Conservation (phyloP, 1,140 invertebrate genomes). For the Condylostylus longicornis region DNA sequence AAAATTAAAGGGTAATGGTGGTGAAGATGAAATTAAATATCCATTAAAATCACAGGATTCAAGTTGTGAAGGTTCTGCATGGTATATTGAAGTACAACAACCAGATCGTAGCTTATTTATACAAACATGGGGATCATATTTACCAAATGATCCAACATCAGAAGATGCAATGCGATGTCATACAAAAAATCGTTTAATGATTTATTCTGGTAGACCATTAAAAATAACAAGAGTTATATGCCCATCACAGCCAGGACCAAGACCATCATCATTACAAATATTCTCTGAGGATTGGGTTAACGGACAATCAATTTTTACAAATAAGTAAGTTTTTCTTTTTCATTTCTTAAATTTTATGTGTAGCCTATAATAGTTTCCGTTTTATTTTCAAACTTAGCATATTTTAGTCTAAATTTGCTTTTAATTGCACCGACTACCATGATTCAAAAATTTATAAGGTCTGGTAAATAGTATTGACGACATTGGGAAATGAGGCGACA, state of each 20-base stretch:
- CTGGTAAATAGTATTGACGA: too few species aligned
- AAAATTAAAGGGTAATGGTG: slow-evolving; percentile 42
- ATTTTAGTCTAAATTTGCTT: too few species aligned
- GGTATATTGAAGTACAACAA: slow-evolving; percentile 54
- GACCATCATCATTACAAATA: slow-evolving; percentile 51
- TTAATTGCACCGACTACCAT: too few species aligned
- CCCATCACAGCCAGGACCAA: slow-evolving; percentile 48
- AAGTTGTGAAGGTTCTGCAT: slow-evolving; percentile 56
- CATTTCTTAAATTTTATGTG: too few species aligned
- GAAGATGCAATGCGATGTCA: slow-evolving; percentile 43
- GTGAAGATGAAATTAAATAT: slow-evolving; percentile 42
- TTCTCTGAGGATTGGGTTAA: slow-evolving; percentile 59
- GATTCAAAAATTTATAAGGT: too few species aligned
- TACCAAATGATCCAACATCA: slow-evolving; percentile 33
- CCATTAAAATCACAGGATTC: slow-evolving; percentile 43
- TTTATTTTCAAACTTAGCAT: too few species aligned
- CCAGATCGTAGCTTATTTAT: slow-evolving; percentile 55
- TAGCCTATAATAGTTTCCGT: too few species aligned
- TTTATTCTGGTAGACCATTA: slow-evolving; percentile 45
- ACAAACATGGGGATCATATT: slow-evolving; percentile 54
- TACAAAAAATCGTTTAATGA: slow-evolving; percentile 43
- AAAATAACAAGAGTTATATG: slow-evolving; percentile 57
- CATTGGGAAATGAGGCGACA: too few species aligned
- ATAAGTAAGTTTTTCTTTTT: slow-evolving; percentile 23
- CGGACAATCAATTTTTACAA: slow-evolving; percentile 23